These are phyloP conservation scores for Biston stratarius DNA, from an alignment of 2,888 invertebrate species.

Conservation along the genomic window DNA sequence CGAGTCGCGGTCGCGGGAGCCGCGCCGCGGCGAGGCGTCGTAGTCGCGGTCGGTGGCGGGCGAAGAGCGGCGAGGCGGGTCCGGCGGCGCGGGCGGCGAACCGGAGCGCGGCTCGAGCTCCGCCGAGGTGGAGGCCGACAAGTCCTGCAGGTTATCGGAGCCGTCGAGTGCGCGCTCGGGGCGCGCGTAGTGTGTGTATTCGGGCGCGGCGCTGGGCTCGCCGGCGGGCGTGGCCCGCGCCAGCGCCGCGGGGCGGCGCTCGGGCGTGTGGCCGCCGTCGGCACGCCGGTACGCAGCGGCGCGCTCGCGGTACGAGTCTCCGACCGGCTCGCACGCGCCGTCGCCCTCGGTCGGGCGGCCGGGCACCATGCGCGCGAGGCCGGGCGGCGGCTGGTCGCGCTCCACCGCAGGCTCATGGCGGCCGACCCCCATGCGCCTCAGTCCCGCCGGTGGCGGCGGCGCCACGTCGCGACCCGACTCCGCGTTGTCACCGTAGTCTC, in stretches of 20 bases:
- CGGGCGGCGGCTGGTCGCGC: slow-evolving; percentile 83
- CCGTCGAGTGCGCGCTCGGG: slow-evolving; percentile 61
- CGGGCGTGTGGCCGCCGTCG: slow-evolving; percentile 75
- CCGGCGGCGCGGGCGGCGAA: neutral
- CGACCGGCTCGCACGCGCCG: slow-evolving; percentile 68
- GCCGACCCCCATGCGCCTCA: slow-evolving; percentile 89
- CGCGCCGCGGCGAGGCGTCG: slow-evolving; percentile 7
- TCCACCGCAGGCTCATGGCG: slow-evolving; percentile 84
- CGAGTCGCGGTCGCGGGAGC: slow-evolving; percentile 58
- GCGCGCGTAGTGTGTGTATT: slow-evolving; percentile 73
- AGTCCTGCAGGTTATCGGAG: slow-evolving; percentile 77
- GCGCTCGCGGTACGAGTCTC: slow-evolving; percentile 71
- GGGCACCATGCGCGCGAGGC: slow-evolving; percentile 83
- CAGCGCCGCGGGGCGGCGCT: slow-evolving; percentile 83
- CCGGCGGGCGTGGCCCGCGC: slow-evolving; percentile 80
- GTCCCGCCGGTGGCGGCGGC: slow-evolving; percentile 88
- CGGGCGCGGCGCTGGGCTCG: slow-evolving; percentile 82
- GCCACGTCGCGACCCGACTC: slow-evolving; percentile 67
- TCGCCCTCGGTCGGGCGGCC: slow-evolving; percentile 80
- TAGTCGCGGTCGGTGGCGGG: slow-evolving; percentile 17
- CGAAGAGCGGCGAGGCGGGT: slow-evolving; percentile 1
- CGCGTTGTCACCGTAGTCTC: slow-evolving; percentile 80
- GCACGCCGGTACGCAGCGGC: slow-evolving; percentile 74
- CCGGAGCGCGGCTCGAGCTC: slow-evolving; percentile 73
- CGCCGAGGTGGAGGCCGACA: slow-evolving; percentile 69